Conservation (phyloP, 2,797 vertebrate species). For the Channallabes apus region DNA sequence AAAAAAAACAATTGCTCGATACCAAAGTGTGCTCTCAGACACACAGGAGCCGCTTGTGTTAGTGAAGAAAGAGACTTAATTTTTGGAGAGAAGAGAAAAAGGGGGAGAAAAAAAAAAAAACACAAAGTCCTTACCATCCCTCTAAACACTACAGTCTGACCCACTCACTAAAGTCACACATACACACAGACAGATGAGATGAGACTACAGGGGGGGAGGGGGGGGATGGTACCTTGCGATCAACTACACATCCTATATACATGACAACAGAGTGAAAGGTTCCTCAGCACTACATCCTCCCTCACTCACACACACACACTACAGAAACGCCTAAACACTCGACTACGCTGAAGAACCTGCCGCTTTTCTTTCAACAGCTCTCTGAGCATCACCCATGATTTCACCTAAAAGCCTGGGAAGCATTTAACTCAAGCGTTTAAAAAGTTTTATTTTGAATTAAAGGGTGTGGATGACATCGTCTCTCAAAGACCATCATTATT, state of each 20-base stretch:
- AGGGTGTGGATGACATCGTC: not conserved
- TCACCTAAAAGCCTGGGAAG: conserved; percentile 28
- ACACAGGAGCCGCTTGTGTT: conserved; percentile 28
- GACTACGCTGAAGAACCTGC: conserved; percentile 20
- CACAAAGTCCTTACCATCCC: conserved; percentile 58
- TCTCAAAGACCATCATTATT: not conserved
- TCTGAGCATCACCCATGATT: not conserved
- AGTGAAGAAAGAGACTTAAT: conserved; percentile 44
- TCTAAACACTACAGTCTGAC: conserved; percentile 56
- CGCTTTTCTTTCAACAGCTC: not conserved
- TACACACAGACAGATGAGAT: conserved; percentile 4
- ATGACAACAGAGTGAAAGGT: conserved; percentile 65
- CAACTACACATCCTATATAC: conserved; percentile 69
- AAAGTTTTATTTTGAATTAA: conserved; percentile 13
- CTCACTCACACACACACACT: not conserved
- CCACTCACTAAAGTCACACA: conserved; percentile 44
- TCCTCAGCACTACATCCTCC: conserved; percentile 60
- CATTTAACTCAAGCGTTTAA: conserved; percentile 22
- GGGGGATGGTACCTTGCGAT: conserved; percentile 50
- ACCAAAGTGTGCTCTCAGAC: conserved; percentile 59
- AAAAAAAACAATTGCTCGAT: conserved; percentile 34
- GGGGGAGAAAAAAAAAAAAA: not conserved
- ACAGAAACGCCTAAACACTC: conserved; percentile 47
- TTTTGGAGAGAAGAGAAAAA: not conserved
- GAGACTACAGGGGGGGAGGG: conserved; percentile 29